These are phyloP conservation scores for Gandaritis pyraliata DNA, from an alignment of 2,888 invertebrate genomes.

Conservation along the genomic window DNA sequence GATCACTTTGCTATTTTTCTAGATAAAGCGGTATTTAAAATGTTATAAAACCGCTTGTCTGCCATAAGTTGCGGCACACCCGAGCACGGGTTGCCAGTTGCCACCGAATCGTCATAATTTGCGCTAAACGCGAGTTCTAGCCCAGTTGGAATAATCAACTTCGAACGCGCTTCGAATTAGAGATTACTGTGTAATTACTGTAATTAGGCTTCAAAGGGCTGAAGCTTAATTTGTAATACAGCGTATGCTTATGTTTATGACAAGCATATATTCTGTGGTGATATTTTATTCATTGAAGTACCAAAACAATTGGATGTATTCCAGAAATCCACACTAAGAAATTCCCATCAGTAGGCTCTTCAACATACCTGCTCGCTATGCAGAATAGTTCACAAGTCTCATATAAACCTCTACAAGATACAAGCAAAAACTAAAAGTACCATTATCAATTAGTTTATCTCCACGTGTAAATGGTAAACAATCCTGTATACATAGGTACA, in stretches of 20 bases:
- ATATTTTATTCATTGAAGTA: too few species aligned
- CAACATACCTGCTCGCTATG: too few species aligned
- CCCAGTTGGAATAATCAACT: conserved; percentile 5
- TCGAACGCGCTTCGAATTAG: conserved; percentile 11
- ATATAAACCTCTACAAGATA: neutral
- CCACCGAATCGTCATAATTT: conserved; percentile 15
- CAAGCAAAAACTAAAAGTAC: neutral
- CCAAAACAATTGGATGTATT: too few species aligned
- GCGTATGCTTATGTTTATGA: too few species aligned
- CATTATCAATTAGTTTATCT: conserved; percentile 9
- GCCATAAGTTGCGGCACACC: neutral
- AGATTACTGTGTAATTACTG: conserved; percentile 12
- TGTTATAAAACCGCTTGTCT: neutral
- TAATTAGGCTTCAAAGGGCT: conserved; percentile 19
- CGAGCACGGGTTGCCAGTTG: conserved; percentile 1
- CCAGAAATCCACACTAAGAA: too few species aligned
- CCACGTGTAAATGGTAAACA: conserved; percentile 18
- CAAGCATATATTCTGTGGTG: too few species aligned
- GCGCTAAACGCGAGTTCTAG: conserved; percentile 14
- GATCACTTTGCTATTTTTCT: too few species aligned
- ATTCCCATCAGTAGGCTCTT: too few species aligned
- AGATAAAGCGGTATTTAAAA: too few species aligned
- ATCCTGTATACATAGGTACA: conserved; percentile 8
- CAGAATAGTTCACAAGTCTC: too few species aligned
- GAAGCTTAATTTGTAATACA: conserved; percentile 1